phyloP scores from a whole-genome alignment of 2,888 invertebrate genomes.

The Schizaphis graminum region DNA sequence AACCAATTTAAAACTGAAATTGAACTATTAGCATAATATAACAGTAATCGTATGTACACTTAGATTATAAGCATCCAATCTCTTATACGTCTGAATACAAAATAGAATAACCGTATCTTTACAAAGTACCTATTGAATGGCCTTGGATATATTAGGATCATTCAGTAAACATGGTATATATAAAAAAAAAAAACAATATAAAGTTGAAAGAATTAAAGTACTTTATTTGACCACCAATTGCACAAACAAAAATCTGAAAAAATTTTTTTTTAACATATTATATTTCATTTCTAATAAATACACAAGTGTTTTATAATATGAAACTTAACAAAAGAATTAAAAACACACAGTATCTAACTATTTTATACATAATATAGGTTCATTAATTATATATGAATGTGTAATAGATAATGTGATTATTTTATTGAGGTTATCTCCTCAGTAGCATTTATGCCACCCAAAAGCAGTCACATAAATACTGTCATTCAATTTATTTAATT shows the following conservation, averaged over 20 bases:
- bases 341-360: not conserved
- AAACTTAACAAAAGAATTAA: not conserved
- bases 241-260: slow-evolving; percentile 53
- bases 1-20: no score
- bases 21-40: no score
- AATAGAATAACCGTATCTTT: no score
- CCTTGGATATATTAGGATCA: not conserved
- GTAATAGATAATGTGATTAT: slow-evolving; percentile 69
- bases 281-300: not conserved
- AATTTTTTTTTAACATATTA: not conserved
- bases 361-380: not conserved
- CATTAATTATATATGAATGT: not conserved
- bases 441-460: slow-evolving; percentile 70
- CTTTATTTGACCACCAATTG: slow-evolving; percentile 54
- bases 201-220: slow-evolving; percentile 54
- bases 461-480: slow-evolving; percentile 59
- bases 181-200: not conserved
- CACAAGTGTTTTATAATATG: not conserved
- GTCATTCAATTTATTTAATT: not conserved
- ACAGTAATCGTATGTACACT: no score
- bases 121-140: not conserved
- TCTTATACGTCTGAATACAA: no score
- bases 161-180: not conserved
- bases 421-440: slow-evolving; percentile 74
- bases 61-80: no score